Conservation (phyloP, 2,888 invertebrate species). For the Eutolmus rufibarbis region DNA sequence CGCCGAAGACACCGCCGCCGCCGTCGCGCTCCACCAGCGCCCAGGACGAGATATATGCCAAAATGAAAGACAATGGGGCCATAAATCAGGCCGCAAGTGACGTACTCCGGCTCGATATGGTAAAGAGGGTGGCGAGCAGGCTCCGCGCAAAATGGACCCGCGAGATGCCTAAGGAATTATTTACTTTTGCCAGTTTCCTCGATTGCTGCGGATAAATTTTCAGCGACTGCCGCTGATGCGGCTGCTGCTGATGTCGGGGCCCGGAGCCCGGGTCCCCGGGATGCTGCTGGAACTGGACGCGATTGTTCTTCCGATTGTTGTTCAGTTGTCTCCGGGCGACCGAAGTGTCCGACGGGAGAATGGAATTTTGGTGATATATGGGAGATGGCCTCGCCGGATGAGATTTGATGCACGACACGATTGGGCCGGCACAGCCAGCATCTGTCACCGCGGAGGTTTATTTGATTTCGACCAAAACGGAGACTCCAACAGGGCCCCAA, state of each 20-base stretch:
- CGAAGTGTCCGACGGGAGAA: background rate
- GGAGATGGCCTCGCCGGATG: background rate
- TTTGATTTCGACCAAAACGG: background rate
- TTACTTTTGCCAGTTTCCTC: conserved; percentile 33
- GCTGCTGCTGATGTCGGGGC: background rate
- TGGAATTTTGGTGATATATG: conserved; percentile 34
- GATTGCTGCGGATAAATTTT: conserved; percentile 36
- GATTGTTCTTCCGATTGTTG: conserved; percentile 28
- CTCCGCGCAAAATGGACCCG: conserved; percentile 28
- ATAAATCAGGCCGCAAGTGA: conserved; percentile 51
- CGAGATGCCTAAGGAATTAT: conserved; percentile 39
- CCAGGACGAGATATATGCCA: conserved; percentile 49
- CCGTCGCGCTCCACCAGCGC: background rate
- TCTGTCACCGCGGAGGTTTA: background rate
- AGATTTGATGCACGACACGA: conserved; percentile 10
- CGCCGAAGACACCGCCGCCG: background rate
- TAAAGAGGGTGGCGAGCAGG: conserved; percentile 31
- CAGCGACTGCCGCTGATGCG: background rate
- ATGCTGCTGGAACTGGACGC: background rate
- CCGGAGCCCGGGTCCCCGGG: background rate
- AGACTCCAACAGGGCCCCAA: background rate
- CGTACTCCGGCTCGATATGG: conserved; percentile 41
- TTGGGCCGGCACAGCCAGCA: background rate
- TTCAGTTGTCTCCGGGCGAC: conserved; percentile 7
- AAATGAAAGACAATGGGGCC: conserved; percentile 53